Evolutionary conservation across 2,888 invertebrate species (phyloP), one percentile per base, ranked within the genome.

Genomic region (Phengaris arion): DNA sequence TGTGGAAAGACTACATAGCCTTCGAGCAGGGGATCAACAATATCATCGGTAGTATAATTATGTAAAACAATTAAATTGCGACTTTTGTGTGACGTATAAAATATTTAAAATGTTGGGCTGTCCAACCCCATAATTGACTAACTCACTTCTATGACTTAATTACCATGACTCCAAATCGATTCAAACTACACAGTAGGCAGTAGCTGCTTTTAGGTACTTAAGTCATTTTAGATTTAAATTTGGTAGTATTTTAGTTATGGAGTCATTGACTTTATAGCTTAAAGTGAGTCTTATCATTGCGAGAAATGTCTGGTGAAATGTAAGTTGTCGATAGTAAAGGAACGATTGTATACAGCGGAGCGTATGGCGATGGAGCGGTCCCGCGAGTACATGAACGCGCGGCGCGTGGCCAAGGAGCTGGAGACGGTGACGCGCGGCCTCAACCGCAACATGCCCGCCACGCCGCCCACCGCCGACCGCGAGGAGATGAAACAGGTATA

Each of bases 1-100:
- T 99, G 35, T 98, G 98, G 98, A 99, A 99, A 85, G 99, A 99
- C 83, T 99, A 99, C 89, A 98, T 99, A 82, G 95, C 96, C 0
- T 99, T 99, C 85, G 99, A 99, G 89, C 97, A 99, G 89, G 96
- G 96, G 81, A 98, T 99, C 77, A 95, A 95, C 85, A 94, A 94
- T 57, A 95, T 95, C 48, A 95, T 95, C 77, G 93, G 93, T 92
- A 81, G 78, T 75, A 76, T 69, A 48, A 54, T 10, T 54, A 12
- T 54, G 54, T 9, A 0, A 13, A 5, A n/a, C n/a, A 55, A 52
- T 52, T 8, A 52, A 10, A 52, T 12, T 12, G 10, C 10, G 12
- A 6, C 54, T 54, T 54, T 54, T 13, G 12, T 54, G 12, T 54
- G 13, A 6, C 13, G 6, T 54, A 35, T 51, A 51, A 51, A 51